Base-by-base conservation (phyloP, 2,888 invertebrate genomes). In the Taphrorychus bicolor region DNA sequence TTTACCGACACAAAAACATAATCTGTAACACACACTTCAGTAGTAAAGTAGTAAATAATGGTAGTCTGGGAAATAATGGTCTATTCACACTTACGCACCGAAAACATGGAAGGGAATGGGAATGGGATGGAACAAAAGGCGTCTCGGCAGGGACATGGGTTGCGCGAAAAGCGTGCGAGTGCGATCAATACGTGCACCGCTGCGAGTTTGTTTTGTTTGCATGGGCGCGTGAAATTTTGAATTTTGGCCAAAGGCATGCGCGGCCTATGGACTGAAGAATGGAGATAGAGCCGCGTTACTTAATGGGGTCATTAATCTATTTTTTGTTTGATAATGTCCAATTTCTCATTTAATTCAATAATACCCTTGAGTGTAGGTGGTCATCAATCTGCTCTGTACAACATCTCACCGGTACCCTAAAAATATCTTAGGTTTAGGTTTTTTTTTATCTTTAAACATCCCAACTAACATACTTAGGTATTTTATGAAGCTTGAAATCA, bases 171-270 rank as follows among this genome's bases (percentile, higher is more conserved):
- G 23, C 11, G 32, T 11, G 9, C 11, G 3, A 45, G 14, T 49
- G 32, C 65, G 65, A 65, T 65, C 65, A 65, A 65, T 65, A 65
- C 64, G n/a, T n/a, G 58, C 54, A 22, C 41, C 42, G 63, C 2
- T 41, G 42, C 40, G 57, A 54, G 62, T 56, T 57, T 63, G 56
- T 57, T 63, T 56, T 57, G 57, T 57, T 58, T 40, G 63, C 59
- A 23, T 59, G 54, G 48, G 65, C 53, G 65, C 65, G 54, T 59
- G 24, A 65, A 59, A 65, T 59, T 65, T 65, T 59, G 59, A 65
- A 65, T 65, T 65, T 59, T 59, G 59, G 53, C 53, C 52, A 49
- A 45, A 49, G 48, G 19, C 59, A 53, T 65, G 65, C 65, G 65
- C 65, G 32, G n/a, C n/a, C n/a, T n/a, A n/a, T n/a, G n/a, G n/a